phyloP scores from a whole-genome alignment of 53 echinoderm and acorn worm genomes.

The Holothuria leucospilota region DNA sequence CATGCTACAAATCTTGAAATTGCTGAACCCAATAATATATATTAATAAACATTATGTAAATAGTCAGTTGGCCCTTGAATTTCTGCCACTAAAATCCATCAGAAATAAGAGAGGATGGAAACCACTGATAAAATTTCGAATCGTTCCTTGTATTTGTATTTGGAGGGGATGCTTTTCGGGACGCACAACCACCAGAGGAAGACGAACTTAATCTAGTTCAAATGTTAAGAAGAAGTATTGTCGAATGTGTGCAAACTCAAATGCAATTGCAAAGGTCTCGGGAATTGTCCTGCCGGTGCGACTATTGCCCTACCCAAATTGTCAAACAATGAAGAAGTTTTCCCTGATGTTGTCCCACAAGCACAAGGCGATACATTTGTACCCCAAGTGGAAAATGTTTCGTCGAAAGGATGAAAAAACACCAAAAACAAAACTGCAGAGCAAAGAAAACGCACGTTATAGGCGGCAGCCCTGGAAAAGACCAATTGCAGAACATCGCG shows the following conservation, averaged over 20 bases:
- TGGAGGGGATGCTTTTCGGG: conserved; percentile 5
- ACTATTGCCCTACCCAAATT: too few species aligned
- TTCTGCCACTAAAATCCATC: background rate
- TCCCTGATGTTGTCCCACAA: too few species aligned
- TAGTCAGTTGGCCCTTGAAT: background rate
- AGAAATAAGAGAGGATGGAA: too few species aligned
- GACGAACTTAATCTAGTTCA: background rate
- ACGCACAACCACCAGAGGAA: background rate
- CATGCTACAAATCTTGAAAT: background rate
- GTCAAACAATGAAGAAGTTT: too few species aligned
- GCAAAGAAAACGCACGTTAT: background rate
- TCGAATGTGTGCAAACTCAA: background rate
- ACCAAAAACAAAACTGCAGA: background rate
- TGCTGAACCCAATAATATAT: background rate
- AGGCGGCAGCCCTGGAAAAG: too few species aligned
- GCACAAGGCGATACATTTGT: background rate
- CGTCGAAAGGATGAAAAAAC: background rate
- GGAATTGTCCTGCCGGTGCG: too few species aligned
- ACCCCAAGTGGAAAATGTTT: background rate
- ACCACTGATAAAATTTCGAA: too few species aligned
- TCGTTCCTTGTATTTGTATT: too few species aligned
- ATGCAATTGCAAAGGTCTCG: background rate
- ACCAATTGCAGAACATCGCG: too few species aligned
- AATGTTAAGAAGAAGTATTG: background rate
- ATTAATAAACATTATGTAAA: background rate